Evolutionary conservation across 2,113 vertebrate species (phyloP).

Genomic region (Chaetorhynchus papuensis): DNA sequence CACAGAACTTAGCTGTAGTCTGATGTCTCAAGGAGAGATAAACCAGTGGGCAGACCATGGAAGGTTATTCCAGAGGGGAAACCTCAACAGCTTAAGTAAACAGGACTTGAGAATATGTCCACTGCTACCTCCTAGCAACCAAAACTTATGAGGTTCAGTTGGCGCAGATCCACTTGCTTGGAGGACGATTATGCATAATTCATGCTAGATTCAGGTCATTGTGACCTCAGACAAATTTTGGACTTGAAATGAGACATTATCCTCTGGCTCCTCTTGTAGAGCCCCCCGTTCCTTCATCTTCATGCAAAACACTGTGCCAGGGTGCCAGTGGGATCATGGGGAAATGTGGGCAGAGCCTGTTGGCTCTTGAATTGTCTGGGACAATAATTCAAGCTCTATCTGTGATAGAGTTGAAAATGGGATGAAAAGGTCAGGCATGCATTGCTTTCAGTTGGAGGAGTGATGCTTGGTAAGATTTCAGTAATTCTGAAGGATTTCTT

Average conservation of each 20-base stretch:
- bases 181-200: neutral
- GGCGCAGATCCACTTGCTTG: neutral
- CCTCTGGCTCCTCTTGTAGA: neutral
- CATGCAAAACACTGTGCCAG: neutral
- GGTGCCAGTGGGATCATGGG: neutral
- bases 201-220: neutral
- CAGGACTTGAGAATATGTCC: neutral
- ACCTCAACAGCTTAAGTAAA: neutral
- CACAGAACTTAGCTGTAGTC: neutral
- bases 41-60: neutral
- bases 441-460: neutral
- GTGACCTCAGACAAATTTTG: neutral
- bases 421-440: neutral
- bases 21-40: neutral
- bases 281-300: neutral
- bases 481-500: neutral
- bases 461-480: neutral
- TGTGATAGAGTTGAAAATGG: neutral
- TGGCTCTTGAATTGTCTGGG: neutral
- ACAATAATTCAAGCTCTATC: neutral
- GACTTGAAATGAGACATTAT: neutral
- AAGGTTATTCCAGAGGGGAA: neutral
- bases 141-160: neutral
- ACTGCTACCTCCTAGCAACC: neutral
- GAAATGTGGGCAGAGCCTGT: neutral